Base-by-base conservation (phyloP, 2,888 invertebrate genomes). In the Nomada ferruginata region DNA sequence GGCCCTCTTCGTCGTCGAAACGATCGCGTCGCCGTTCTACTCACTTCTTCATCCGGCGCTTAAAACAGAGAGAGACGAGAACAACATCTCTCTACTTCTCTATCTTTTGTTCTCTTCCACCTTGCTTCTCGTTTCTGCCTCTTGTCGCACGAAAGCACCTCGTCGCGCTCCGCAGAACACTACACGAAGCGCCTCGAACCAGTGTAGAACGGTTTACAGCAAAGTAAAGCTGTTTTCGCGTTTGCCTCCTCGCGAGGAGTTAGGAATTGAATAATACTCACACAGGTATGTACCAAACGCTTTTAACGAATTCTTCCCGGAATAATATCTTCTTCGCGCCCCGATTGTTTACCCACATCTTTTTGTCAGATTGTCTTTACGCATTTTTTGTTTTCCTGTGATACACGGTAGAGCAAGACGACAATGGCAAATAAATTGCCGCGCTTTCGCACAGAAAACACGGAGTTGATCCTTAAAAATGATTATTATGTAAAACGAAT, bases 141-240 rank as follows among this genome's bases (percentile, higher is more conserved):
- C 75, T 78, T 71, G 82, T 87, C 82, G 86, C 86, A 76, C 89
- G 83, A 85, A 85, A 86, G 84, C 82, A 83, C 78, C 84, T 85
- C 80, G 85, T 83, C 79, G 85, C 84, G 87, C 75, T 85, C 86
- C 86, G 87, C 84, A 84, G 85, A 87, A 86, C 88, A 90, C 85
- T 91, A 89, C 89, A 89, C 90, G 89, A 85, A 88, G 87, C 85
- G 90, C 89, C 82, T 87, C 83, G 83, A 85, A 83, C 79, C 90
- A 89, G 91, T 90, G 84, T 87, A 86, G 85, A 85, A 85, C 91
- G 73, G 78, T 79, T 79, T 78, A 65, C 82, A 75, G 77, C 71
- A 50, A 79, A 74, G 69, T 29, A 77, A 60, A 64, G 70, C 60
- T 26, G 72, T 65, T 69, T 47, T 63, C 76, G 65, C 80, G 81